Evolutionary conservation across 1,140 invertebrate species (phyloP).

Genomic region (Zaprionus capensis): DNA sequence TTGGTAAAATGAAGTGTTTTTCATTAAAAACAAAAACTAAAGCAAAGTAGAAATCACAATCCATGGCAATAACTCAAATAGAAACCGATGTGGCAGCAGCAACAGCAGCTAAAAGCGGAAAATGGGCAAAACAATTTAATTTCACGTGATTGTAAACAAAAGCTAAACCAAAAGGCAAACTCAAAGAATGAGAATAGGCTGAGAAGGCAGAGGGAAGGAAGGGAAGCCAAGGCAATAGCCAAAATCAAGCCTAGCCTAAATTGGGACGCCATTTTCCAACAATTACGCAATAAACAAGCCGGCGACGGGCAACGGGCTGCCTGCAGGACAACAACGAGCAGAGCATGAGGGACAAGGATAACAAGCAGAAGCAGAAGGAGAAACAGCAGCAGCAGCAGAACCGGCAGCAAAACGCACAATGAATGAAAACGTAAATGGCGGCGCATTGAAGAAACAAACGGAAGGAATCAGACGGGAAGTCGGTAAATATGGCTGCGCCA

Average conservation of each 20-base stretch:
- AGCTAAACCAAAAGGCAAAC: constrained; percentile 40
- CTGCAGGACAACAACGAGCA: not conserved
- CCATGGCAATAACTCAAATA: constrained; percentile 36
- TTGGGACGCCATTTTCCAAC: constrained; percentile 52
- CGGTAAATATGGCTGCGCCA: constrained; percentile 40
- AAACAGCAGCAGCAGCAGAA: not conserved
- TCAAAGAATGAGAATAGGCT: not conserved
- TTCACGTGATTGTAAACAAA: constrained; percentile 47
- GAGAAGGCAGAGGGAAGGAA: not conserved
- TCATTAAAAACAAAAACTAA: constrained; percentile 40
- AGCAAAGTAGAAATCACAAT: constrained; percentile 33
- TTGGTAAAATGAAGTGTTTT: constrained; percentile 39
- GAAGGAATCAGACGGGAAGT: constrained; percentile 42
- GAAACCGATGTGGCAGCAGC: constrained; percentile 6
- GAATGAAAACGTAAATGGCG: constrained; percentile 47
- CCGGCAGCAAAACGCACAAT: constrained; percentile 23
- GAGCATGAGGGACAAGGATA: not conserved
- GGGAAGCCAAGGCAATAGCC: constrained; percentile 10
- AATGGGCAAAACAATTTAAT: constrained; percentile 50
- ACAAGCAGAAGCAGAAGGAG: not conserved
- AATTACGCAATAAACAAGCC: constrained; percentile 59
- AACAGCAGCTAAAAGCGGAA: constrained; percentile 1
- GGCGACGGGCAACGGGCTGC: constrained; percentile 8
- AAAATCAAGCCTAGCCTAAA: constrained; percentile 38
- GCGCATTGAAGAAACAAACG: constrained; percentile 17